phyloP scores from a whole-genome alignment of 1,140 invertebrate species.

The Ceratina australensis region DNA sequence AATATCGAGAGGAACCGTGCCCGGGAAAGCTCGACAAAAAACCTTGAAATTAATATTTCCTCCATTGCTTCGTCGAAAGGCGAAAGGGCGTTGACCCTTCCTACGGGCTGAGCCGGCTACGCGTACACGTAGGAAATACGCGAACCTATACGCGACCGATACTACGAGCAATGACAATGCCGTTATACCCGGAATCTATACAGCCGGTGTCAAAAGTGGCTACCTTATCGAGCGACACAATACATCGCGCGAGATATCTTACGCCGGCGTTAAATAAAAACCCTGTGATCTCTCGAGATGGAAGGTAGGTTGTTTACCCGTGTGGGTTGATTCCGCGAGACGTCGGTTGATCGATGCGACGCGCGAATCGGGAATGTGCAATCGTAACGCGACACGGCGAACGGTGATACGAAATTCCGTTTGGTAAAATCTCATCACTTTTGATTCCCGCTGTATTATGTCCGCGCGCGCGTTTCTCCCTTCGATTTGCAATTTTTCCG shows the following conservation, averaged over 20 bases:
- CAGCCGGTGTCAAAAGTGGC: too few species aligned
- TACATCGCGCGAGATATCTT: too few species aligned
- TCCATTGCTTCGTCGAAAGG: conserved; percentile 55
- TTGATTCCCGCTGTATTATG: not conserved
- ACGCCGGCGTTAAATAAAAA: too few species aligned
- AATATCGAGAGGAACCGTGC: conserved; percentile 43
- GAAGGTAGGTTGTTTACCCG: too few species aligned
- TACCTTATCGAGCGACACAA: too few species aligned
- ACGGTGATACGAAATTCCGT: too few species aligned
- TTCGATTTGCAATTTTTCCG: conserved; percentile 24
- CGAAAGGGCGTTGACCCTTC: conserved; percentile 56
- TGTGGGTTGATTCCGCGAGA: too few species aligned
- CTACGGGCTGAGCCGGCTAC: not conserved
- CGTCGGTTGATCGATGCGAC: too few species aligned
- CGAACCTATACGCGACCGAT: conserved; percentile 8
- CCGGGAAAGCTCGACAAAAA: conserved; percentile 56
- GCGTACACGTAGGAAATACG: not conserved
- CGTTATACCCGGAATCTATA: not conserved
- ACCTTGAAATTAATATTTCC: conserved; percentile 66
- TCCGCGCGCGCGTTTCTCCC: not conserved
- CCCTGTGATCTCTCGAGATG: too few species aligned
- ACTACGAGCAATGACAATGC: conserved; percentile 21
- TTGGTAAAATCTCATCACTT: not conserved
- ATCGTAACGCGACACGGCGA: too few species aligned
- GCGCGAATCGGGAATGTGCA: too few species aligned